Conservation (phyloP, 2,113 vertebrate genomes). For the Riparia riparia region DNA sequence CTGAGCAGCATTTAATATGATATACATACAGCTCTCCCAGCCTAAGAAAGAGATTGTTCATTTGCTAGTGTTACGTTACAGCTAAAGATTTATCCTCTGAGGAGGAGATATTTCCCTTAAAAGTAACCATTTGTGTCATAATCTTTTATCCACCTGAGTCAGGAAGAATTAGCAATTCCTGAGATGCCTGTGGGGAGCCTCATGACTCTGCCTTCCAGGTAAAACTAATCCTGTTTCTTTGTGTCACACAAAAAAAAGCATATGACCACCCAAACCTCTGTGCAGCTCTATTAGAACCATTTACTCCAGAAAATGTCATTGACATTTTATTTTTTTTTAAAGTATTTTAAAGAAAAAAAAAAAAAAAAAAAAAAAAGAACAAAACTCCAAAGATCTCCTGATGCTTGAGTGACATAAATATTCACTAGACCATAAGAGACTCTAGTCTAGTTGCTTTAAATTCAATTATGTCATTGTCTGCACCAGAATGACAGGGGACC, state of each 20-base stretch:
- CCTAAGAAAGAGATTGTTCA: background rate
- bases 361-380: background rate
- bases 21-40: background rate
- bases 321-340: background rate
- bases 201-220: background rate
- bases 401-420: conserved; percentile 53
- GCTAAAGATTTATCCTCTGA: background rate
- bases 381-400: background rate
- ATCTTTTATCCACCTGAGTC: background rate
- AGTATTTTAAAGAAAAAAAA: background rate
- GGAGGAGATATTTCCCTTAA: background rate
- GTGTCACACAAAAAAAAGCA: background rate
- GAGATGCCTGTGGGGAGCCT: conserved; percentile 11
- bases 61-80: background rate
- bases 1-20: background rate
- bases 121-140: background rate
- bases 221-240: conserved; percentile 17
- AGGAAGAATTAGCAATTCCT: conserved; percentile 6
- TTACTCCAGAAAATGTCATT: background rate
- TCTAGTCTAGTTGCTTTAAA: conserved; percentile 50
- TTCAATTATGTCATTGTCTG: conserved; percentile 33
- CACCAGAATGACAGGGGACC: background rate
- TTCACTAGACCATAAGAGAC: conserved; percentile 49
- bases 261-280: background rate
- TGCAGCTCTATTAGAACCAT: background rate